phyloP scores from a whole-genome alignment of 2,888 invertebrate species.

The Temnothorax ravouxi region DNA sequence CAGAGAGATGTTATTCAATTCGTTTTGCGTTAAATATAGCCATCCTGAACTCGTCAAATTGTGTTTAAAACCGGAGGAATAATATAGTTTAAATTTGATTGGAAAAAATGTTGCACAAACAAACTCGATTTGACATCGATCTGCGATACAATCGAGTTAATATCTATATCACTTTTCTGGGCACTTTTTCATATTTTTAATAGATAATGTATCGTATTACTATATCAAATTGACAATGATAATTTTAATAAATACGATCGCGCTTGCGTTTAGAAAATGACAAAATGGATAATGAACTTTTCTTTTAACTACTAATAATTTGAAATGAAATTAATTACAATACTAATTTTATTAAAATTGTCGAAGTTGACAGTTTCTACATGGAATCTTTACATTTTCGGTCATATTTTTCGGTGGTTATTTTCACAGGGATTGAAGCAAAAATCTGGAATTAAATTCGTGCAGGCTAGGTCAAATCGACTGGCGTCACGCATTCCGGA shows the following conservation, averaged over 20 bases:
- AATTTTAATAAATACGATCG: background rate
- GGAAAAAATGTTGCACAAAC: background rate
- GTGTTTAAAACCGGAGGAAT: background rate
- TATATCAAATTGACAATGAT: background rate
- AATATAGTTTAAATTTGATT: background rate
- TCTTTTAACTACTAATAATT: background rate
- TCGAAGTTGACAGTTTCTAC: background rate
- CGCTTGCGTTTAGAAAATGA: background rate
- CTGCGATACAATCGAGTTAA: background rate
- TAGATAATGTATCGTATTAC: background rate
- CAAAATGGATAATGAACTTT: background rate
- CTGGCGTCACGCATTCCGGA: conserved; percentile 25
- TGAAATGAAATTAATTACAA: background rate
- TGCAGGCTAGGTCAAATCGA: conserved; percentile 21
- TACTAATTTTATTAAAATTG: background rate
- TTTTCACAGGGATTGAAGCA: conserved; percentile 5
- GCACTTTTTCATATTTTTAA: background rate
- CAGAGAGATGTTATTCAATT: background rate
- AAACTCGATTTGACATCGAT: background rate
- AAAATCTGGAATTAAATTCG: conserved; percentile 22
- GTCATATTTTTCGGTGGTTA: background rate
- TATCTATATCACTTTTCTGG: too few relatives aligned
- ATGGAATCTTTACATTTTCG: background rate
- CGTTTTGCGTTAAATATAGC: background rate
- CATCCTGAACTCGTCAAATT: background rate